These are phyloP conservation scores for Emydoidea blandingii DNA, from an alignment of 2,797 vertebrate species.

Conservation along the genomic window DNA sequence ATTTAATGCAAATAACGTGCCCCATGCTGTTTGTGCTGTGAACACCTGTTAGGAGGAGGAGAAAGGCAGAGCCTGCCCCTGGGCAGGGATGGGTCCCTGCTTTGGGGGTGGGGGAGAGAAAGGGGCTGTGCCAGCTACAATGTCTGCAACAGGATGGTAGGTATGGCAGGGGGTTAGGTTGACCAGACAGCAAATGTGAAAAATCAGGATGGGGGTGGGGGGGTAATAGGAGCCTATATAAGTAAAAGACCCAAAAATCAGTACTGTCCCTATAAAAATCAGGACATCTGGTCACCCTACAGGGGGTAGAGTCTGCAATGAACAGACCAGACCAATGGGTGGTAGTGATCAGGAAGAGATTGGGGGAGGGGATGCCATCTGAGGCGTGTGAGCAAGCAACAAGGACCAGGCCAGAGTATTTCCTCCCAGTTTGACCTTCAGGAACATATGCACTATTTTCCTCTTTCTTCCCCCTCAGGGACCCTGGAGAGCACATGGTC, in stretches of 20 bases:
- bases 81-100: not conserved
- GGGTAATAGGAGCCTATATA: no score
- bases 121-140: not conserved
- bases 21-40: not conserved
- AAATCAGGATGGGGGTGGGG: no score
- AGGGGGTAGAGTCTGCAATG: not conserved
- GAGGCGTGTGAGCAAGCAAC: not conserved
- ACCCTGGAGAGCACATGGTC: not conserved
- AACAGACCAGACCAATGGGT: not conserved
- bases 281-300: no score
- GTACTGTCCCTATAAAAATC: no score
- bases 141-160: not conserved
- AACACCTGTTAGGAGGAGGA: not conserved
- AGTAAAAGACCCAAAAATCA: no score
- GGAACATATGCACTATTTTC: not conserved
- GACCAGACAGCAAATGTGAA: no score
- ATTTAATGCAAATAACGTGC: accelerated
- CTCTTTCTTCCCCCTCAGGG: not conserved
- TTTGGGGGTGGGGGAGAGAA: not conserved
- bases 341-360: not conserved
- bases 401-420: not conserved
- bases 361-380: no score
- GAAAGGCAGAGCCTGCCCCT: not conserved
- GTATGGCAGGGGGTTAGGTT: not conserved
- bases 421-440: not conserved